Conservation (phyloP, 2,797 vertebrate genomes). For the Pitangus sulphuratus region DNA sequence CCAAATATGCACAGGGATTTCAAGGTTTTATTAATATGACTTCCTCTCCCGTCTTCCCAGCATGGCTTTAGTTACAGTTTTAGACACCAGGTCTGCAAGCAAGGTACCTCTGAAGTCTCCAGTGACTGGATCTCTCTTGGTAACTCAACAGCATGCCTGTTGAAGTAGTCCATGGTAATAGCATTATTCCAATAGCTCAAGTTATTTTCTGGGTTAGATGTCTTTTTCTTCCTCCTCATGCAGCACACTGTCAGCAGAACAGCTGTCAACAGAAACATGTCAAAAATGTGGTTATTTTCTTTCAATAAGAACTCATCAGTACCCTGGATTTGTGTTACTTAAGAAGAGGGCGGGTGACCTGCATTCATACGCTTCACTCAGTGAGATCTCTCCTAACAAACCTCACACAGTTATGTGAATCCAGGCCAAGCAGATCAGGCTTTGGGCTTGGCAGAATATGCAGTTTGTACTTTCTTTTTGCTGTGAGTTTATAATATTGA, state of each 20-base stretch:
- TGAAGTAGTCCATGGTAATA: slow-evolving; percentile 99
- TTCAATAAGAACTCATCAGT: not conserved
- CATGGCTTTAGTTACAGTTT: not conserved
- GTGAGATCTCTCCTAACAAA: not conserved
- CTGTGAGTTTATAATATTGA: not conserved
- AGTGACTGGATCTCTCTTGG: slow-evolving; percentile 96
- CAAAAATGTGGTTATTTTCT: slow-evolving; percentile 2
- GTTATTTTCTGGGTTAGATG: slow-evolving; percentile 94
- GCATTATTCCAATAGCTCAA: slow-evolving; percentile 99
- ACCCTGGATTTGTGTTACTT: not conserved
- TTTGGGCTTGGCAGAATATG: not conserved
- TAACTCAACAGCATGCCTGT: slow-evolving; percentile 93
- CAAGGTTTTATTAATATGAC: not conserved
- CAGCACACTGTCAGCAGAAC: slow-evolving; percentile 96
- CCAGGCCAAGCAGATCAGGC: not conserved
- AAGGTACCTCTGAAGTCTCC: slow-evolving; percentile 91
- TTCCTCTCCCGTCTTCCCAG: not conserved
- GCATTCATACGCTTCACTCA: accelerated
- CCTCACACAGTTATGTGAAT: not conserved
- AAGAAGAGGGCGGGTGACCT: not conserved
- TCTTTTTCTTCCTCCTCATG: slow-evolving; percentile 95
- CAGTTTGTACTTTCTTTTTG: not conserved
- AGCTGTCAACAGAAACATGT: slow-evolving; percentile 78
- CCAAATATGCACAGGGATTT: not conserved
- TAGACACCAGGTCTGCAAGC: not conserved